Conservation (phyloP, 2,113 vertebrate genomes). For the Falco punctatus region DNA sequence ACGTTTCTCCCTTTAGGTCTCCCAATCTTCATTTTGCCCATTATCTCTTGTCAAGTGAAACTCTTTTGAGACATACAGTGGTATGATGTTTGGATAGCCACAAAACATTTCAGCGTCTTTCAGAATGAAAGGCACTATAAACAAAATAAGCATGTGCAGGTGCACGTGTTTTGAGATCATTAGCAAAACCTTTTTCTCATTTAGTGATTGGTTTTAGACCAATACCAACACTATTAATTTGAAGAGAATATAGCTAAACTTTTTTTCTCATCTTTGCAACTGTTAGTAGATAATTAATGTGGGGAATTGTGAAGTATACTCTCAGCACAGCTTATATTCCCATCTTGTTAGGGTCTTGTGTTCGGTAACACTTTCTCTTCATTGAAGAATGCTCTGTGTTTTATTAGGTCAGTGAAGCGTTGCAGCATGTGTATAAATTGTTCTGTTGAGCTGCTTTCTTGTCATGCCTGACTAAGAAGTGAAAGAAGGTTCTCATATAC, state of each 20-base stretch:
- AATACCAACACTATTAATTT: background rate
- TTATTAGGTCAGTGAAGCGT: conserved; percentile 50
- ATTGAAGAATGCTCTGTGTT: conserved; percentile 24
- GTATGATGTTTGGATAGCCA: background rate
- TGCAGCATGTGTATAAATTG: conserved; percentile 3
- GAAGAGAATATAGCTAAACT: background rate
- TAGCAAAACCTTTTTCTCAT: background rate
- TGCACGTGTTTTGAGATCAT: background rate
- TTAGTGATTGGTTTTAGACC: background rate
- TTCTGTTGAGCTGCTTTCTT: conserved; percentile 34
- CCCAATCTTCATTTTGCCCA: background rate
- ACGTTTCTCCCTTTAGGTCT: background rate
- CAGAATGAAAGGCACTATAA: background rate
- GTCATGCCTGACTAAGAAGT: background rate
- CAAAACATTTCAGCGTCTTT: background rate
- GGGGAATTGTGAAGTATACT: conserved; percentile 25
- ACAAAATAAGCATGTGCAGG: background rate
- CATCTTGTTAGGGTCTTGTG: background rate
- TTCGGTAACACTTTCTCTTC: conserved; percentile 44
- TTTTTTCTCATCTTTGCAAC: conserved; percentile 5
- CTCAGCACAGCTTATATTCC: conserved; percentile 26
- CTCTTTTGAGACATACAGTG: background rate
- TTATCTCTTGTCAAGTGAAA: background rate
- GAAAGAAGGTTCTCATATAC: background rate
- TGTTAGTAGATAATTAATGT: conserved; percentile 16